A percentile compares a stretch with the other conserved stretches of the same genome.
Evolutionary conservation across 2,888 invertebrate genomes (phyloP).

Genomic region (Acanthosepion esculentum): DNA sequence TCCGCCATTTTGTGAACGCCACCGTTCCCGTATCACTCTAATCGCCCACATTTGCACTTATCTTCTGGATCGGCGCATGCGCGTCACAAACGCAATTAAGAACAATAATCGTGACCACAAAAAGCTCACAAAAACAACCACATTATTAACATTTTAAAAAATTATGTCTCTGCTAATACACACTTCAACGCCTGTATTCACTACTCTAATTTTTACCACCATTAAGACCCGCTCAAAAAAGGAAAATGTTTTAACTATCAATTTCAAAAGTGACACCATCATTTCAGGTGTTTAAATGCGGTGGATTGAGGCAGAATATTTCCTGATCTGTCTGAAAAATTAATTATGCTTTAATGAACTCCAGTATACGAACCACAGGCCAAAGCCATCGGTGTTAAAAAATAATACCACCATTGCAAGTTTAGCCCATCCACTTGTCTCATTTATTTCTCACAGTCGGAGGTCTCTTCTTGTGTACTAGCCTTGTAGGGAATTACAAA

Average conservation of each 20-base stretch:
- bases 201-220: not conserved
- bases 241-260: not conserved
- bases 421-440: not conserved
- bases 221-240: not conserved
- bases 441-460: not conserved
- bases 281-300: not conserved
- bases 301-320: not conserved
- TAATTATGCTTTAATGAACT: conserved; percentile 8
- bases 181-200: not conserved
- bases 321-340: not conserved
- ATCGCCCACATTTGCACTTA: not conserved
- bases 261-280: conserved; percentile 20
- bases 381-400: not conserved
- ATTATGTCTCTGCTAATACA: not conserved
- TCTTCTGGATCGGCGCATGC: conserved; percentile 8
- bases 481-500: too few relatives aligned
- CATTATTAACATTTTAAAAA: not conserved
- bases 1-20: not conserved
- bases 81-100: conserved; percentile 1
- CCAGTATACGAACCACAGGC: not conserved
- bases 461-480: not conserved
- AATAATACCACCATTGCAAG: not conserved
- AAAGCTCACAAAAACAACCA: not conserved
- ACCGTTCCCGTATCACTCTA: not conserved
- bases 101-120: conserved; percentile 20